Base-by-base conservation (phyloP, 2,888 invertebrate species). In the Blastobasis lacticolella region DNA sequence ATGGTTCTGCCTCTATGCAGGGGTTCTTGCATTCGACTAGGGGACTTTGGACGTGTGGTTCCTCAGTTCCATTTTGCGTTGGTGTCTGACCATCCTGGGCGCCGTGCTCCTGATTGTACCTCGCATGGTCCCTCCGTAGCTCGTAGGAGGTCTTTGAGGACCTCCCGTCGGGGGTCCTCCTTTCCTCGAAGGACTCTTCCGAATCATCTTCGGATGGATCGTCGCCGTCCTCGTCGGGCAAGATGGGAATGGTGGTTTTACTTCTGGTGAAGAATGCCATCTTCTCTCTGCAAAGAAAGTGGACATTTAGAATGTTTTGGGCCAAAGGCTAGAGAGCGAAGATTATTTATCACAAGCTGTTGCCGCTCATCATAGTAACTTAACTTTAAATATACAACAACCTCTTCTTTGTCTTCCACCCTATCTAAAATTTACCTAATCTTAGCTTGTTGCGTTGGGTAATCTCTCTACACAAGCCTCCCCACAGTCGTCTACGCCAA, bases 221-320 rank as follows among this genome's bases (percentile, higher is more conserved):
- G 10, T 74, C 73, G 6, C 69, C 75, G 57, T 92, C 92, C 48
- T 94, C 94, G 10, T 90, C 89, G 1, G 94, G 94, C 58, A 95
- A 78, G 57, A 94, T 90, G 52, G 95, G 95, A 67, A 95, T 93
- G 55, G 91, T 92, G 40, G 92, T 81, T 65, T 94, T 94, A 58
- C 93, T 91, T 65, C 94, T 92, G 0, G 97, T 97, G 81, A 98
- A 97, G 88, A 97, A 98, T 45, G 97, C 96, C 94, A 98, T 97
- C 86, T 97, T 97, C 86, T 97, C 97, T 88, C 97, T 97, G 88
- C 38, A 89, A 89, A 73, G 41, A 54, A 52, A 58, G 6, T n/a
- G 10, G 9, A 1, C 9, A n/a, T 42, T 42, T 8, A 42, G 9
- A 42, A 42, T 9, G 1, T 1, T 7, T 8, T 40, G 6, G 6